phyloP scores from a whole-genome alignment of 2,797 vertebrate species.

The Scleropages formosus region DNA sequence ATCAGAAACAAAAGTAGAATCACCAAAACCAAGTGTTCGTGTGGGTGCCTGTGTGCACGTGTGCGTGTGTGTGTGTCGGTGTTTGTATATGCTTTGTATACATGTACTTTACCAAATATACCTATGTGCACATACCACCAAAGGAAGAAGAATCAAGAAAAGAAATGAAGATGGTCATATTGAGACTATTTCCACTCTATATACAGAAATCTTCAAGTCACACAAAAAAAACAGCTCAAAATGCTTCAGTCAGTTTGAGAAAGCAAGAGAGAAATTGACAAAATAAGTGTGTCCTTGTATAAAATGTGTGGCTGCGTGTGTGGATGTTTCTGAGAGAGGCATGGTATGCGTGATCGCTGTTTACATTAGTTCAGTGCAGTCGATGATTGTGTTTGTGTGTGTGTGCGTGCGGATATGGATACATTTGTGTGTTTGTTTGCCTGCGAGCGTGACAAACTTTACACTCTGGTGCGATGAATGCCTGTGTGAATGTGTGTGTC shows the following conservation, averaged over 20 bases:
- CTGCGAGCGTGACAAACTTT: background rate
- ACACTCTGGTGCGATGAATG: conserved; percentile 13
- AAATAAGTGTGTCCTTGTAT: conserved; percentile 14
- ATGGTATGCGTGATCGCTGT: background rate
- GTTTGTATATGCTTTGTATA: conserved; percentile 20
- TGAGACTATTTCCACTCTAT: conserved; percentile 53
- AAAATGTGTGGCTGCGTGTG: conserved; percentile 2
- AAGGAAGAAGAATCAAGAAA: conserved; percentile 26
- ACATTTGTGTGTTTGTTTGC: background rate
- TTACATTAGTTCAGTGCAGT: conserved; percentile 14
- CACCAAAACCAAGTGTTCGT: conserved; percentile 2
- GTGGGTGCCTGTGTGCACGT: conserved; percentile 2
- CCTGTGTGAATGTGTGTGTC: conserved; percentile 4
- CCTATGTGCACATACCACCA: conserved; percentile 17
- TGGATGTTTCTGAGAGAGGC: conserved; percentile 5
- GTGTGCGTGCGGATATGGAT: background rate
- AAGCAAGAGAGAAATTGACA: conserved; percentile 24
- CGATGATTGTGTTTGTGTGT: background rate
- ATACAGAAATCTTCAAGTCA: conserved; percentile 62
- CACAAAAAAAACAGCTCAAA: conserved; percentile 68
- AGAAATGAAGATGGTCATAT: conserved; percentile 33
- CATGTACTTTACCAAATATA: conserved; percentile 21
- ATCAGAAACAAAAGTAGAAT: background rate
- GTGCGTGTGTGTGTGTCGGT: background rate
- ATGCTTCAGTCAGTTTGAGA: conserved; percentile 30